These are phyloP conservation scores for Damaliscus lunatus DNA, from an alignment of 2,113 vertebrate genomes.

Conservation along the genomic window DNA sequence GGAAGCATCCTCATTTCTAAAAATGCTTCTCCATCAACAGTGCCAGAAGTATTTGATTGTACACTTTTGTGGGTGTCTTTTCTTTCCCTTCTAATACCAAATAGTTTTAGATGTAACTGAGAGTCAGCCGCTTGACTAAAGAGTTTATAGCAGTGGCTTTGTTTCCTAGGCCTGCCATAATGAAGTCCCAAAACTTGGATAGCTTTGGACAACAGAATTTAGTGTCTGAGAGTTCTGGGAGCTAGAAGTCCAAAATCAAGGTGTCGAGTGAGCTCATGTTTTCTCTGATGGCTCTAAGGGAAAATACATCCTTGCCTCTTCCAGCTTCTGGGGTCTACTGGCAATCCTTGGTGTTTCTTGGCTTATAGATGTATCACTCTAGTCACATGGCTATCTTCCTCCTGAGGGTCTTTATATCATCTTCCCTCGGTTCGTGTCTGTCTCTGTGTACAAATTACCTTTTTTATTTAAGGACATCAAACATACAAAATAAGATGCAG, in stretches of 20 bases:
- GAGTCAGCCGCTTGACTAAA: neutral
- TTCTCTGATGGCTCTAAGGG: neutral
- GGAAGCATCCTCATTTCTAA: neutral
- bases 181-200: neutral
- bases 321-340: neutral
- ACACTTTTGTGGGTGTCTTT: neutral
- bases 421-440: neutral
- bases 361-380: neutral
- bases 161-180: neutral
- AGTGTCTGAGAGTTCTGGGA: neutral
- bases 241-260: neutral
- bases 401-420: fast-evolving
- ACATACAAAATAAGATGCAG: neutral
- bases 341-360: neutral
- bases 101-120: neutral
- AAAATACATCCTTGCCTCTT: neutral
- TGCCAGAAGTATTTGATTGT: neutral
- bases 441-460: neutral
- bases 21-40: neutral
- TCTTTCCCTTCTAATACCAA: neutral
- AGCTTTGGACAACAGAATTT: neutral
- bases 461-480: neutral
- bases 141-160: neutral
- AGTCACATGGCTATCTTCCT: neutral
- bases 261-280: fast-evolving